Evolutionary conservation across 2,888 invertebrate genomes (phyloP).

Genomic region (Dioctria rufipes): DNA sequence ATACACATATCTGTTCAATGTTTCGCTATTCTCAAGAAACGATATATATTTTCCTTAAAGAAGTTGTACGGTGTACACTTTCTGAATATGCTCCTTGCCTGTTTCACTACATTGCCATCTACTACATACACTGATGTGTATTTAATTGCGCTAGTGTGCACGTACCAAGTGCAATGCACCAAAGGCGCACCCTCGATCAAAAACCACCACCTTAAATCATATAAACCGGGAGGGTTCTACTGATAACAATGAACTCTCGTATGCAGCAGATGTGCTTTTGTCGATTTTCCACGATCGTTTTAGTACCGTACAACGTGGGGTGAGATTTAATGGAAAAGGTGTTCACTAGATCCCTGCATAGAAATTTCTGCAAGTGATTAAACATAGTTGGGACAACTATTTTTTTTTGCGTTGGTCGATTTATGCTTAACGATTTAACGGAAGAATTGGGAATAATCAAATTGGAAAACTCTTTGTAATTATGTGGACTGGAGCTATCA

Average conservation of each 20-base stretch:
- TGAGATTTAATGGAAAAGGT: constrained; percentile 13
- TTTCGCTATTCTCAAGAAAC: neutral
- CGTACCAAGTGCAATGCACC: neutral
- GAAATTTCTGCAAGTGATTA: constrained; percentile 13
- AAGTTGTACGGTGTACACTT: neutral
- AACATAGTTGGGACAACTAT: neutral
- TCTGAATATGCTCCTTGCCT: neutral
- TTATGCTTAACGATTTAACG: neutral
- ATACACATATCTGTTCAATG: too few relatives aligned
- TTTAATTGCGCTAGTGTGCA: neutral
- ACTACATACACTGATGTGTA: neutral
- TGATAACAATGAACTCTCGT: neutral
- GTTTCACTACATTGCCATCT: neutral
- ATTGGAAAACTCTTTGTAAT: neutral
- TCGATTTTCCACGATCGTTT: constrained; percentile 9
- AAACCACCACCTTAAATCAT: neutral
- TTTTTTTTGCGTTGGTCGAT: neutral
- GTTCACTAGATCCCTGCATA: neutral
- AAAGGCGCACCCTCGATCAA: neutral
- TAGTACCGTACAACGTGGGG: neutral
- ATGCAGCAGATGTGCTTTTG: constrained; percentile 3
- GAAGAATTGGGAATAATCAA: neutral
- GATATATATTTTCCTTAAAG: neutral
- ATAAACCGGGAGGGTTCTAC: neutral
- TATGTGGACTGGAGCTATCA: too few relatives aligned